These are phyloP conservation scores for Andrena trimmerana DNA, from an alignment of 2,888 invertebrate genomes.

Conservation along the genomic window DNA sequence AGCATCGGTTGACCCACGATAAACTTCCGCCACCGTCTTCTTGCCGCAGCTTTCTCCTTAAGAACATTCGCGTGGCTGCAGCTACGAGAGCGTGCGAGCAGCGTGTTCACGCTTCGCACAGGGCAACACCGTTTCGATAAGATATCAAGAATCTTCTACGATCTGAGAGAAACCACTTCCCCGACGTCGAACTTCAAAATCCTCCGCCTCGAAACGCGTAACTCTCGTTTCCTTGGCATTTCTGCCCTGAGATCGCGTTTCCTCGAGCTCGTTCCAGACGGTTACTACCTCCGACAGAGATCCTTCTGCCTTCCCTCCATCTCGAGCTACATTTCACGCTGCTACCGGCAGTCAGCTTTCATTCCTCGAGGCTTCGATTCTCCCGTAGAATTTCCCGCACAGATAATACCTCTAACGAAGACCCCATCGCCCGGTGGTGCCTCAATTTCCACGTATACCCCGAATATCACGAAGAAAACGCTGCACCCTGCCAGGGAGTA, in stretches of 20 bases:
- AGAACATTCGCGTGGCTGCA: slow-evolving; percentile 27
- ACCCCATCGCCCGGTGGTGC: neutral
- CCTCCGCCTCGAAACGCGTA: neutral
- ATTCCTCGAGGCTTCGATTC: slow-evolving; percentile 4
- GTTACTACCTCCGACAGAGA: slow-evolving; percentile 31
- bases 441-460: slow-evolving; percentile 1
- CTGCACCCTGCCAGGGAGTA: neutral
- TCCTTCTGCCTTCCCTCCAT: slow-evolving; percentile 19
- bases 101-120: neutral
- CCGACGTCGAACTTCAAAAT: neutral
- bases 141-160: neutral
- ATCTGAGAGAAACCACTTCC: neutral
- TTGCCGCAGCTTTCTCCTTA: slow-evolving; percentile 4
- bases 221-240: slow-evolving; percentile 14
- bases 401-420: slow-evolving; percentile 36
- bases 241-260: slow-evolving; percentile 31
- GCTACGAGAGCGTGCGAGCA: slow-evolving; percentile 1
- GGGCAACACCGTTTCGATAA: neutral
- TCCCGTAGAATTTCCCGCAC: neutral
- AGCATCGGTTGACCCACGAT: slow-evolving; percentile 50
- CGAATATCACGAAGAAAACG: neutral
- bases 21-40: slow-evolving; percentile 31
- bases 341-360: too few species aligned
- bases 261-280: neutral
- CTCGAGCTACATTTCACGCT: neutral